Evolutionary conservation across 2,113 vertebrate species (phyloP), one percentile per base, ranked within the genome.

Genomic region (Pseudopodoces humilis): DNA sequence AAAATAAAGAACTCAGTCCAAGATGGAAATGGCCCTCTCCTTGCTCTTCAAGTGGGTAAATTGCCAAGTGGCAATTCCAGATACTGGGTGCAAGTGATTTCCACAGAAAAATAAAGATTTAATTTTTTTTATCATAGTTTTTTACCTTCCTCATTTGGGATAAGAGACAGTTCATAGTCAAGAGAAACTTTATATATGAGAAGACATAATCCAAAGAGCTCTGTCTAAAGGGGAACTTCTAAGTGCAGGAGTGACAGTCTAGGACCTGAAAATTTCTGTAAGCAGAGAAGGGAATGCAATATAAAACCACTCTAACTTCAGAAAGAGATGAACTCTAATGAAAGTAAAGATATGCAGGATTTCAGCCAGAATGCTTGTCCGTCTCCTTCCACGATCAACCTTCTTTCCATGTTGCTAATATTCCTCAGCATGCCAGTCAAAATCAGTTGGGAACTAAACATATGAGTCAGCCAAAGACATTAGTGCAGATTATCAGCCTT

Each of bases 391-490:
- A 0, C 53, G 79, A 87, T 59, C 67, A 83, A 25, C 67, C 17
- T 69, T 69, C 0, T 69, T 95, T 82, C 70, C 15, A 49, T 50
- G 60, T 68, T 49, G 35, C 80, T 88, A 64, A 91, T 75, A 92
- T 75, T 88, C 28, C 37, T 92, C 72, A n/a, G 35, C 52, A 37
- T 71, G 77, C 76, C 86, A 86, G 47, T 94, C 92, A 91, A 87
- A 96, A 43, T 86, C 76, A 90, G 44, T 28, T 92, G 43, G 76
- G 46, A 86, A 43, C 68, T 80, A 78, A 96, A 92, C 44, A 83
- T 68, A 41, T 89, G 81, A 95, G 67, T 92, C 92, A 94, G 41
- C 71, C 62, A 85, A 95, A 96, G 49, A 44, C 68, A 87, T 88
- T 87, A 89, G 81, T 46, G 28, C 70, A 90, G 80, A 90, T 78